A percentile compares a stretch with the other conserved stretches of the same genome.
These are phyloP conservation scores for Lophochroa leadbeateri DNA, from an alignment of 2,113 vertebrate species.

Conservation along the genomic window DNA sequence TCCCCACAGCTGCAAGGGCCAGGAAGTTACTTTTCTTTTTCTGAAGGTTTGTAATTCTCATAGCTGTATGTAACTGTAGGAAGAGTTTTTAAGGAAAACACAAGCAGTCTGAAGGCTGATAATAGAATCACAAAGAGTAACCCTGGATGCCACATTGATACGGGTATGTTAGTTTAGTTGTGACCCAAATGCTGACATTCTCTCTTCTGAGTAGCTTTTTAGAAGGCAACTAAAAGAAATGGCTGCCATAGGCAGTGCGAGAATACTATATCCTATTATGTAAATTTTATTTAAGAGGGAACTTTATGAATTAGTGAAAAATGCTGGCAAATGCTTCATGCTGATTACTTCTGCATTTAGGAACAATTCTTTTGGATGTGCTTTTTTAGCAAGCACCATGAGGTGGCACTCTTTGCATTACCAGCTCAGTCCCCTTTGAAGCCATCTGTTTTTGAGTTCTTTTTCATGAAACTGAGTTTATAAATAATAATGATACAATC, in stretches of 20 bases:
- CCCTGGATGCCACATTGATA: background rate
- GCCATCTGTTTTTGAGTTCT: background rate
- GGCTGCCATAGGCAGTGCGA: background rate
- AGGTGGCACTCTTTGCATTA: slow-evolving; percentile 47
- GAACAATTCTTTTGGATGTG: background rate
- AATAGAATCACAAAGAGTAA: background rate
- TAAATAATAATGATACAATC: slow-evolving; percentile 45
- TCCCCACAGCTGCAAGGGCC: background rate
- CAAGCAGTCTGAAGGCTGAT: background rate
- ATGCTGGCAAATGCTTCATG: background rate
- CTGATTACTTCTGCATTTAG: background rate
- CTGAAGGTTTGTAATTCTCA: background rate
- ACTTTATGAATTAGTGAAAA: background rate
- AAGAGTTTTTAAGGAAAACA: background rate
- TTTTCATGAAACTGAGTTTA: background rate
- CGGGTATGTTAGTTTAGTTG: background rate
- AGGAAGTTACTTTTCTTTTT: background rate
- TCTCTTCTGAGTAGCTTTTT: background rate
- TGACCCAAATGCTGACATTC: background rate
- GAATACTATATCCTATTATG: background rate
- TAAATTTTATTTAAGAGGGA: background rate
- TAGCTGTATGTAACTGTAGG: background rate
- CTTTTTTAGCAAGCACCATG: background rate
- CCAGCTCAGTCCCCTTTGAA: background rate
- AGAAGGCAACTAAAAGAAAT: background rate